Evolutionary conservation across 2,797 vertebrate species (phyloP).

Genomic region (Apogon hyalosoma): DNA sequence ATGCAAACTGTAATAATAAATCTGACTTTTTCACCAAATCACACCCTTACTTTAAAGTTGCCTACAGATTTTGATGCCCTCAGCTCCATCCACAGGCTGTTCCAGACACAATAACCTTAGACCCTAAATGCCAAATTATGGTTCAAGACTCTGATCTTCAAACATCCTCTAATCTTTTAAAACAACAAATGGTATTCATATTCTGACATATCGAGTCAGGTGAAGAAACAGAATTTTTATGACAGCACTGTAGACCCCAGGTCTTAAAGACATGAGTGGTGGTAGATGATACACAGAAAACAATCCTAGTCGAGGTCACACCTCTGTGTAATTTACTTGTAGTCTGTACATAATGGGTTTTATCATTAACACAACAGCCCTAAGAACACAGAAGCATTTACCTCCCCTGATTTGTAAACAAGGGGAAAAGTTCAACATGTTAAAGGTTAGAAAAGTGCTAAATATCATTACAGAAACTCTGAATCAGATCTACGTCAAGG

Average conservation of each 20-base stretch:
- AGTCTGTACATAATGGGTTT: conserved; percentile 72
- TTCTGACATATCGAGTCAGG: not conserved
- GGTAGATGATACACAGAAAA: conserved; percentile 78
- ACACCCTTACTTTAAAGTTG: no score
- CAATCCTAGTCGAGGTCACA: conserved; percentile 52
- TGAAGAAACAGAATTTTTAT: conserved; percentile 11
- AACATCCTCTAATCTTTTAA: no score
- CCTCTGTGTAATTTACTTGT: conserved; percentile 62
- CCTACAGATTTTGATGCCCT: no score
- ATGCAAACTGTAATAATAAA: no score
- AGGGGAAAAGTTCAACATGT: conserved; percentile 53
- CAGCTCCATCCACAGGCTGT: no score
- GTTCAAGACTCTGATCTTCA: no score
- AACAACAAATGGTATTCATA: no score
- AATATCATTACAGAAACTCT: conserved; percentile 54
- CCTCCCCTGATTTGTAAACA: conserved; percentile 46
- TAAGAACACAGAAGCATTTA: conserved; percentile 48
- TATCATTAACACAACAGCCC: conserved; percentile 73
- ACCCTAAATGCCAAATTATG: no score
- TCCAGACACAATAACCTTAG: no score
- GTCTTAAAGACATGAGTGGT: conserved; percentile 26
- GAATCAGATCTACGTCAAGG: conserved; percentile 36
- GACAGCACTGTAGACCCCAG: not conserved
- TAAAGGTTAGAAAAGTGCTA: conserved; percentile 31
- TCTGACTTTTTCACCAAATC: no score